These are phyloP conservation scores for Plutomurus gul DNA, from an alignment of 1,140 invertebrate species.

Conservation along the genomic window DNA sequence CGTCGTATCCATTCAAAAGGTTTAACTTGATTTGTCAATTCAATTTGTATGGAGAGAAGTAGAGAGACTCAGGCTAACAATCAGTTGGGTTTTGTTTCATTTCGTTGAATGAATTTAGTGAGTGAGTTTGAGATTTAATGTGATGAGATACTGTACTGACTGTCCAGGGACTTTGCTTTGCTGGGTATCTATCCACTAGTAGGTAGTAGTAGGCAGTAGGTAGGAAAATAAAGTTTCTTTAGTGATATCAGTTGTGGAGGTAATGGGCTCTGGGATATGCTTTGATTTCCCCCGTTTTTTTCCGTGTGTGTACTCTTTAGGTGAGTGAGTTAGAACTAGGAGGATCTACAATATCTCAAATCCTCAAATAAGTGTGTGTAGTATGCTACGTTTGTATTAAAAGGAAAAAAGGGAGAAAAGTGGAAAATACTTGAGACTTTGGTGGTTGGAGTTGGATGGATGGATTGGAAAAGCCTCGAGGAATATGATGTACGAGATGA, in stretches of 20 bases:
- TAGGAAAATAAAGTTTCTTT: not conserved
- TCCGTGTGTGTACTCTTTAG: not conserved
- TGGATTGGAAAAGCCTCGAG: conserved; percentile 5
- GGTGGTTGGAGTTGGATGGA: not conserved
- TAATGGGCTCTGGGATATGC: not conserved
- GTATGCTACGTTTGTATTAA: not conserved
- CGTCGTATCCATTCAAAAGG: conserved; percentile 25
- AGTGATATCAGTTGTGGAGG: not conserved
- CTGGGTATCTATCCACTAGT: too few species aligned
- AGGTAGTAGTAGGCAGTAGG: not conserved
- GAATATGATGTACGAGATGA: not conserved
- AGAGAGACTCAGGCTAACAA: not conserved
- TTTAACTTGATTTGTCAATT: conserved; percentile 30
- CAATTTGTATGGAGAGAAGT: conserved; percentile 24
- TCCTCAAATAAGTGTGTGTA: not conserved
- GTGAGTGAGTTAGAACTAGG: conserved; percentile 3
- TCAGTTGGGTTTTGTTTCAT: conserved; percentile 15
- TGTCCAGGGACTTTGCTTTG: too few species aligned
- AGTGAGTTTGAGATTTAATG: conserved; percentile 22
- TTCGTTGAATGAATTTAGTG: conserved; percentile 21
- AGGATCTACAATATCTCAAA: too few species aligned
- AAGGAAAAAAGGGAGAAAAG: not conserved
- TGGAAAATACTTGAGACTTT: not conserved
- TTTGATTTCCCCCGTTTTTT: conserved; percentile 10
- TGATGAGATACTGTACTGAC: not conserved